A percentile compares a stretch with the other conserved stretches of the same genome.
Conservation (phyloP, 2,888 invertebrate genomes). For the Drosophila buzzatii region DNA sequence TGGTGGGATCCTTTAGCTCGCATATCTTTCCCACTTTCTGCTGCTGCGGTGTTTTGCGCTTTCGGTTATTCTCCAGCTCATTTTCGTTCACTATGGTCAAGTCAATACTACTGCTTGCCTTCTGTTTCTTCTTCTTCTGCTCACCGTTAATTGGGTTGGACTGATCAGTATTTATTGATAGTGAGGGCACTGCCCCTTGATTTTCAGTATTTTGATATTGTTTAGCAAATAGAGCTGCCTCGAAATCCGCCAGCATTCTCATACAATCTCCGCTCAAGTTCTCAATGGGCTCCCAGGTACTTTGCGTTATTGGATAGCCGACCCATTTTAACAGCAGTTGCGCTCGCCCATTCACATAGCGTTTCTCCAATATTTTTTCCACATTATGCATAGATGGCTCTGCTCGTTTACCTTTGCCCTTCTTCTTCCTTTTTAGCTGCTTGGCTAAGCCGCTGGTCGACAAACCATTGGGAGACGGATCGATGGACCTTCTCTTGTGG, state of each 20-base stretch:
- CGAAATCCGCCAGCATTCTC: constrained; percentile 36
- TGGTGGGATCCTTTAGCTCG: not conserved
- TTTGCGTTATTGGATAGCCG: constrained; percentile 8
- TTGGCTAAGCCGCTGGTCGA: not conserved
- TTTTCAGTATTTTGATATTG: not conserved
- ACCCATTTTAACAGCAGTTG: constrained; percentile 49
- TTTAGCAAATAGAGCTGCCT: constrained; percentile 16
- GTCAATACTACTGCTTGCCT: no score
- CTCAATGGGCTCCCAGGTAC: constrained; percentile 55
- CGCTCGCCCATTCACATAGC: constrained; percentile 30
- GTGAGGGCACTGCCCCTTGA: no score
- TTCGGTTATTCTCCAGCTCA: no score
- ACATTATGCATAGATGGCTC: constrained; percentile 9
- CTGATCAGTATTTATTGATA: no score
- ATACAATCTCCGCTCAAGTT: constrained; percentile 31
- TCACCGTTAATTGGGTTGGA: no score
- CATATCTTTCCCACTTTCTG: not conserved
- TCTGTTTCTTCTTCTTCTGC: no score
- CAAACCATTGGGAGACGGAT: not conserved
- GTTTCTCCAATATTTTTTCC: constrained; percentile 45
- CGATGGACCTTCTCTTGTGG: no score
- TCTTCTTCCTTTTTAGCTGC: not conserved
- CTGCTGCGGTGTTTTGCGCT: no score
- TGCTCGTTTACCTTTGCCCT: not conserved
- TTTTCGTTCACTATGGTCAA: no score